These are phyloP conservation scores for Epizoanthus stellaris DNA, from an alignment of 92 coral and sea anemone species.

Conservation along the genomic window DNA sequence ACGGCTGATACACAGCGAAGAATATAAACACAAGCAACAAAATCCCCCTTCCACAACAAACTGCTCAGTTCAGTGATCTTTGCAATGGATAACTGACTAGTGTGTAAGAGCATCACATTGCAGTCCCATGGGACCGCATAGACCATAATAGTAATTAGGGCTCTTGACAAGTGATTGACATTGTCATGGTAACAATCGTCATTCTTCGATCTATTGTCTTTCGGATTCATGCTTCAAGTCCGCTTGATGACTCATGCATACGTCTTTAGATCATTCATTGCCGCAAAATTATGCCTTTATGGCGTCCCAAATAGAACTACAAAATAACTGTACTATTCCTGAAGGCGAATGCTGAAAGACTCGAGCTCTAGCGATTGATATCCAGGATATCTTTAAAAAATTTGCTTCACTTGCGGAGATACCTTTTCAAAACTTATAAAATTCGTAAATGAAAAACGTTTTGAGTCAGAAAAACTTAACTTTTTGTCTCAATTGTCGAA, in stretches of 20 bases:
- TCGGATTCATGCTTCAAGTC: neutral
- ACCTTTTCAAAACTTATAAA: too few species aligned
- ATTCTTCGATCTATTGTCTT: neutral
- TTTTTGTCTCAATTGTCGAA: too few species aligned
- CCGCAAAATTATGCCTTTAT: too few species aligned
- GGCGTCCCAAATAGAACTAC: too few species aligned
- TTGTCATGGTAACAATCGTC: slow-evolving; percentile 53
- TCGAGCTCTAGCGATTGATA: too few species aligned
- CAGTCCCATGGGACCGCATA: slow-evolving; percentile 77
- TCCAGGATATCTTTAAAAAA: too few species aligned
- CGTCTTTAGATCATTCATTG: neutral
- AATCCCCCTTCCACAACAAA: slow-evolving; percentile 44
- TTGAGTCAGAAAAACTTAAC: too few species aligned
- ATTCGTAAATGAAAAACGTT: too few species aligned
- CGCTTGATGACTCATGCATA: neutral
- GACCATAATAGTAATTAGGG: slow-evolving; percentile 78
- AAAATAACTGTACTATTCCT: too few species aligned
- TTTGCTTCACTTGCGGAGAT: too few species aligned
- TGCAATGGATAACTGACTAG: slow-evolving; percentile 8
- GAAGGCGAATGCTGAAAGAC: too few species aligned
- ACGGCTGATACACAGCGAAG: slow-evolving; percentile 56
- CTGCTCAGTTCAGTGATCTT: slow-evolving; percentile 62
- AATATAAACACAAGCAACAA: slow-evolving; percentile 45
- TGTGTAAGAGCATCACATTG: slow-evolving; percentile 54
- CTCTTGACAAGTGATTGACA: slow-evolving; percentile 57